Percentiles rank a stretch among this genome's conserved stretches.
These are phyloP conservation scores for Phrynocephalus forsythii DNA, from an alignment of 2,797 vertebrate species.

Conservation along the genomic window DNA sequence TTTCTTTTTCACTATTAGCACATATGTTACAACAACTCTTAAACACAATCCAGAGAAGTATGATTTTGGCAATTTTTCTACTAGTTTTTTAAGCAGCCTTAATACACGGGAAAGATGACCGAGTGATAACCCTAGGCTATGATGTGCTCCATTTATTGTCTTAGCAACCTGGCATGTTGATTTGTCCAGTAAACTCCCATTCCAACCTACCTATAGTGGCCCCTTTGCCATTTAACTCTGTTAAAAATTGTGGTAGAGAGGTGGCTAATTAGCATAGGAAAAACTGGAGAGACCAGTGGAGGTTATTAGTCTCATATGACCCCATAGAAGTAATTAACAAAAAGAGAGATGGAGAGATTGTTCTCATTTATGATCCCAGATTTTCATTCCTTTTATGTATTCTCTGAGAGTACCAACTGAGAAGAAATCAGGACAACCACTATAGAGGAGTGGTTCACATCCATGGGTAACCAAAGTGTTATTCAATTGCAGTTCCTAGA, in stretches of 20 bases:
- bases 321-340: rapidly evolving
- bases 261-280: not conserved
- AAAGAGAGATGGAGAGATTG: not conserved
- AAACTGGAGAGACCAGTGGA: not conserved
- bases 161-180: not conserved
- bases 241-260: conserved; percentile 8
- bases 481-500: no score
- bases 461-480: no score
- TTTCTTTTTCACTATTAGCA: not conserved
- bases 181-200: not conserved
- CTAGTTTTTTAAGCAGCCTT: not conserved
- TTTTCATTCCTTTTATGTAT: not conserved
- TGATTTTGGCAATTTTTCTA: not conserved
- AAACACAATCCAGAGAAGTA: not conserved
- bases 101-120: conserved; percentile 24
- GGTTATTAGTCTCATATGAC: not conserved
- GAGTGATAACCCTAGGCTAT: not conserved
- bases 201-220: not conserved
- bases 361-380: not conserved
- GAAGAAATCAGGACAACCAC: not conserved
- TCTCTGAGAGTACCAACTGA: not conserved
- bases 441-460: not conserved
- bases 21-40: conserved; percentile 7
- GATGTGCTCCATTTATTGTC: conserved; percentile 8
- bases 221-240: not conserved